Conservation (phyloP, 1,140 invertebrate species). For the Halictus rubicundus region DNA sequence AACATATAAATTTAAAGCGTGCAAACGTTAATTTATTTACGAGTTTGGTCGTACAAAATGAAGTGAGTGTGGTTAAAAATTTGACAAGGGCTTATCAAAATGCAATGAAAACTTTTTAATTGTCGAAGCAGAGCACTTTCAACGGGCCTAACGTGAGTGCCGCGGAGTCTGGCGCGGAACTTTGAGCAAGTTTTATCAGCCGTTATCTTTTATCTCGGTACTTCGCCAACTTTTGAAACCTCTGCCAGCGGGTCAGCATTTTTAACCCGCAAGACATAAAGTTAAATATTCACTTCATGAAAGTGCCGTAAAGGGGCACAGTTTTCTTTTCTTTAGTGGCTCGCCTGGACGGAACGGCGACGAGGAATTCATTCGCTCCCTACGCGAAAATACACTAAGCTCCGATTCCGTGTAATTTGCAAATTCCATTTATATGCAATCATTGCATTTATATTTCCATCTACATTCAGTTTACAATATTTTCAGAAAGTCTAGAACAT, state of each 20-base stretch:
- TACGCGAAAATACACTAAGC: conserved; percentile 20
- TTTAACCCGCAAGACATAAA: conserved; percentile 77
- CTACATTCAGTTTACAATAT: background rate
- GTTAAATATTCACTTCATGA: conserved; percentile 76
- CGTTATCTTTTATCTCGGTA: conserved; percentile 69
- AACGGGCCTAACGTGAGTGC: conserved; percentile 28
- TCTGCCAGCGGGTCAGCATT: conserved; percentile 74
- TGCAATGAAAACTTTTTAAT: conserved; percentile 54
- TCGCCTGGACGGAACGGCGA: conserved; percentile 49
- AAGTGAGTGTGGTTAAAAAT: background rate
- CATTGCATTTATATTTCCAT: background rate
- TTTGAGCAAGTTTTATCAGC: conserved; percentile 67
- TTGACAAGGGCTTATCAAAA: conserved; percentile 34
- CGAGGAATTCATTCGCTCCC: conserved; percentile 69
- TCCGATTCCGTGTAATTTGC: conserved; percentile 31
- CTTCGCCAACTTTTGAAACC: conserved; percentile 75
- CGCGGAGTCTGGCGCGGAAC: conserved; percentile 47
- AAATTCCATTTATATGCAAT: conserved; percentile 4
- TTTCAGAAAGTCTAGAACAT: background rate
- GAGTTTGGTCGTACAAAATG: background rate
- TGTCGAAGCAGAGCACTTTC: conserved; percentile 38
- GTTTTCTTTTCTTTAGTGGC: conserved; percentile 64
- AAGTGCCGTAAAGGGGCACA: conserved; percentile 71
- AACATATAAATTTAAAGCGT: too few relatives aligned
- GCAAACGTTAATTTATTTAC: too few relatives aligned